A percentile compares a stretch with the other conserved stretches of the same genome.
These are phyloP conservation scores for Leptopilina syphax DNA, from an alignment of 2,888 invertebrate species.

Conservation along the genomic window DNA sequence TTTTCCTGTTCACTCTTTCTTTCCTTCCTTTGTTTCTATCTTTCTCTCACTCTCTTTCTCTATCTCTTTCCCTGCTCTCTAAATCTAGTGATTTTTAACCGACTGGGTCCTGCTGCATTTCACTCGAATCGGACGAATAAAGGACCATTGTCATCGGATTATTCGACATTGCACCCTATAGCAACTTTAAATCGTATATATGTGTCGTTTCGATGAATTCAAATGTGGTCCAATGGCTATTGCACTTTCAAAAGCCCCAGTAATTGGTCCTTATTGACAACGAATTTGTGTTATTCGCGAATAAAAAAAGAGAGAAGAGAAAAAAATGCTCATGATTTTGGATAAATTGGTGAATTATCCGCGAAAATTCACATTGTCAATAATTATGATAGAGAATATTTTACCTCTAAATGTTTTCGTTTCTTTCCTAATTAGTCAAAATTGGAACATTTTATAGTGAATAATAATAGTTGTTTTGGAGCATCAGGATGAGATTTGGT, in stretches of 20 bases:
- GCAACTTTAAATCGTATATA: conserved; percentile 5
- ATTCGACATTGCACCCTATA: conserved; percentile 32
- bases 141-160: conserved; percentile 31
- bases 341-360: too few species aligned
- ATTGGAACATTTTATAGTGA: too few species aligned
- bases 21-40: not conserved
- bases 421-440: too few species aligned
- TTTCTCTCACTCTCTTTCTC: not conserved
- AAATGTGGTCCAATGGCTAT: not conserved
- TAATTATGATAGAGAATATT: too few species aligned
- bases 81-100: conserved; percentile 12
- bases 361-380: too few species aligned
- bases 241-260: not conserved
- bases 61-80: not conserved
- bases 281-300: not conserved
- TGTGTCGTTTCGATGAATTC: conserved; percentile 17
- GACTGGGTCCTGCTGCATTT: conserved; percentile 32
- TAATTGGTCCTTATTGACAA: conserved; percentile 5
- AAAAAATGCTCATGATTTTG: too few species aligned
- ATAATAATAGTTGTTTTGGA: too few species aligned
- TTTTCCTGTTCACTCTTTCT: conserved; percentile 8
- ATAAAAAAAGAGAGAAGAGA: too few species aligned
- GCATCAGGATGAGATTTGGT: too few species aligned
- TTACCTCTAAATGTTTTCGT: too few species aligned
- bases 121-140: conserved; percentile 28